Base-by-base conservation (phyloP, 1,140 invertebrate genomes). In the Steinernema feltiae region DNA sequence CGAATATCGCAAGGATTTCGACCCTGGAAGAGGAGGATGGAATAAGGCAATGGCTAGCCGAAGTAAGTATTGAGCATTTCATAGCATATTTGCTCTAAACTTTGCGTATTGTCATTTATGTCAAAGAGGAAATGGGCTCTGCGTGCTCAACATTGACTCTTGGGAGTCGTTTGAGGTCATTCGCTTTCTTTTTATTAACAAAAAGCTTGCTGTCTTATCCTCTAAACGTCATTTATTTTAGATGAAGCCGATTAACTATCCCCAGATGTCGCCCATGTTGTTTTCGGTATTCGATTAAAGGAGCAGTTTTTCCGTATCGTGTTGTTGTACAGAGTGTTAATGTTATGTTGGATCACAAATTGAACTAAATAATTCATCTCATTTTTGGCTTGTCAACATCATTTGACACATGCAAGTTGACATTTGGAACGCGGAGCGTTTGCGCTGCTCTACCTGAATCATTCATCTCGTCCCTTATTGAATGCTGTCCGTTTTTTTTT, bases 1-100 rank as follows among this genome's bases (percentile, higher is more conserved):
- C 86, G 97, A 99, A 89, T 99, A 98, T 85, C 89, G 97, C 87
- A 95, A 93, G 77, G 96, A 99, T 84, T 99, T 92, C 89, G 97
- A 99, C 87, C 90, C 92, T 73, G 97, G 95, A 0, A 88, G 97
- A 87, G 96, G 97, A 53, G 97, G 97, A 7, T 99, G 85, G 84
- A 81, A 78, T 72, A 81, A 80, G 15, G 69, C 70, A 0, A 78
- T 79, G 18, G 71, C 76, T 35, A 21, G 21, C 1, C 72, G 69
- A 74, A 46, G 78, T 78, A 35, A 48, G 76, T 1, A 7, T 41
- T 41, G 18, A 7, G 7, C 7, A 41, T 18, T 7, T 7, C 7
- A 41, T 7, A 41, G 35, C 35, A 41, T 41, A 7, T 41, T 41
- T 7, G 35, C 18, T 41, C 35, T 41, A n/a, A n/a, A n/a, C n/a